Evolutionary conservation across 2,797 vertebrate species (phyloP).

Genomic region (Sciurus vulgaris): DNA sequence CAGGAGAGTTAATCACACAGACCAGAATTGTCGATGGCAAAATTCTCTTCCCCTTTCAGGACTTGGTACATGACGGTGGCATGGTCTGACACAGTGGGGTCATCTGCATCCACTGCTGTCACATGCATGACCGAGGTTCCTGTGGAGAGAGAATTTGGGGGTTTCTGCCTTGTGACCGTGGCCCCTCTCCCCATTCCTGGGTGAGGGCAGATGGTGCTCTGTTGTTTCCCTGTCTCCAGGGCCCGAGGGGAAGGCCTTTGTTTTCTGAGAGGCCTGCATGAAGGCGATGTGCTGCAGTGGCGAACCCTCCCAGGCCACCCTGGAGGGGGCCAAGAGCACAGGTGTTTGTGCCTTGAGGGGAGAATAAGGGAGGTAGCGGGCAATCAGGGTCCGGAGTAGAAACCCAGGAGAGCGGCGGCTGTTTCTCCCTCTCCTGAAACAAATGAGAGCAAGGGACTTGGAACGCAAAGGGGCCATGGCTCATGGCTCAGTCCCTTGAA

Average conservation of each 20-base stretch:
- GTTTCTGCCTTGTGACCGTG: not conserved
- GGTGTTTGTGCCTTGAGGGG: not conserved
- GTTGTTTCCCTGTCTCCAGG: not conserved
- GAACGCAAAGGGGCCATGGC: not conserved
- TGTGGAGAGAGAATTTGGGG: slow-evolving; percentile 72
- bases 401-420: not conserved
- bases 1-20: not conserved
- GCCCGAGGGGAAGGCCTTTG: not conserved
- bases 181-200: not conserved
- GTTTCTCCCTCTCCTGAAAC: not conserved
- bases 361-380: not conserved
- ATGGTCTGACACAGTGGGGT: slow-evolving; percentile 89
- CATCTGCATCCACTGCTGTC: slow-evolving; percentile 89
- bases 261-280: not conserved
- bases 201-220: not conserved
- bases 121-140: slow-evolving; percentile 88
- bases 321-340: not conserved
- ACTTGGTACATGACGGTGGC: slow-evolving; percentile 88
- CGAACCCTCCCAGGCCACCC: not conserved
- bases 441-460: not conserved
- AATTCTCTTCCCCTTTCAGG: slow-evolving; percentile 85
- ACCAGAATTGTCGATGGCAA: slow-evolving; percentile 88
- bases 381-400: not conserved
- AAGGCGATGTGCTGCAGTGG: not conserved
- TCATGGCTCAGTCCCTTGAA: not conserved